Conservation (phyloP, 1,140 invertebrate species). For the Apis laboriosa region DNA sequence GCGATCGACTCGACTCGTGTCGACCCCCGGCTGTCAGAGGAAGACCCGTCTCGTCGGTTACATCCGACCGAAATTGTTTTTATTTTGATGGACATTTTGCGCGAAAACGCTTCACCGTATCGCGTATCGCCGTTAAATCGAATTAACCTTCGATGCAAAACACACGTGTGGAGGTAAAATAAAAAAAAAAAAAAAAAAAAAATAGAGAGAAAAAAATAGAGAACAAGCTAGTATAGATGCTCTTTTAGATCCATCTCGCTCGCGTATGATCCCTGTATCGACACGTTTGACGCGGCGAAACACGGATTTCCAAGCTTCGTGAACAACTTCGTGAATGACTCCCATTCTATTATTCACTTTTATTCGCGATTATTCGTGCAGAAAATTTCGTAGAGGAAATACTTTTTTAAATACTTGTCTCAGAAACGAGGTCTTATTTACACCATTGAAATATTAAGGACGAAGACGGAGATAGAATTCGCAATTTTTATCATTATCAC, state of each 20-base stretch:
- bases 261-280: not conserved
- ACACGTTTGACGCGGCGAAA: not conserved
- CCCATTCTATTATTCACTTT: too few relatives aligned
- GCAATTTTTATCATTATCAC: too few relatives aligned
- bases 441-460: too few relatives aligned
- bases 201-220: not conserved
- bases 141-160: constrained; percentile 22
- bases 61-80: constrained; percentile 35
- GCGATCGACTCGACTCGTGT: not conserved
- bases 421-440: too few relatives aligned
- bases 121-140: constrained; percentile 34
- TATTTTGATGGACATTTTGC: constrained; percentile 39
- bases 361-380: too few relatives aligned
- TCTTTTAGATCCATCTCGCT: not conserved
- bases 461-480: not conserved
- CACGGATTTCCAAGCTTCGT: too few relatives aligned
- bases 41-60: constrained; percentile 16
- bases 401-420: too few relatives aligned
- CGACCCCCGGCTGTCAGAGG: not conserved
- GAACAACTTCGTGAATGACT: too few relatives aligned
- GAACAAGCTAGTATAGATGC: not conserved
- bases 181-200: not conserved
- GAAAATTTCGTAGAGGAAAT: too few relatives aligned
- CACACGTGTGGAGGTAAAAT: not conserved
- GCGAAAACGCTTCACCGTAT: not conserved